Evolutionary conservation across 30 jellyfish, hydroid and myxozoan genomes (phyloP), one percentile per base, ranked within the genome.

Genomic region (Sanderia malayensis): DNA sequence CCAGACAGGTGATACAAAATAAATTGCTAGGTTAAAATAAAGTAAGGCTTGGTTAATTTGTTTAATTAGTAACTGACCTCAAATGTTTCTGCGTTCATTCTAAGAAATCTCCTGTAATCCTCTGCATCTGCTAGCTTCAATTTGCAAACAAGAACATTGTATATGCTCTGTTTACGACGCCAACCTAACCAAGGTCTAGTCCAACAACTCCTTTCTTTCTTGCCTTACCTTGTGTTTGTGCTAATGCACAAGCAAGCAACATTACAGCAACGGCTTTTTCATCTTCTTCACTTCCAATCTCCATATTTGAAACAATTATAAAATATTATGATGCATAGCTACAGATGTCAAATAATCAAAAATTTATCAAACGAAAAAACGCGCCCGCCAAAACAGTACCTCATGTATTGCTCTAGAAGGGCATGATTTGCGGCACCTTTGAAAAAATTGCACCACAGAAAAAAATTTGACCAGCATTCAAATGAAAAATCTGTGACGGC

Each of bases 71-170:
- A 17, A 47, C 84, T 47, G 13, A 71, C 84, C 72, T 49, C 73
- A 28, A 47, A 71, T 23, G 73, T 71, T 29, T 47, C 76, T 52
- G 84, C 52, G 59, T 71, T 71, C 84, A 71, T 71, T 37, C 84
- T 47, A 10, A 71, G 57, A 47, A 47, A 71, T 28, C 73, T 47
- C 46, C 76, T 47, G 33, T 47, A 71, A 58, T 71, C 76, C 24
- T 34, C 84, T 37, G 41, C 28, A 32, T 71, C 84, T 6, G 73
- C 73, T 47, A 45, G 77, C 58, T 37, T 26, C 8, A 71, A 76
- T 71, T 71, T 60, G 33, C 32, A 7, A 24, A 71, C 72, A n/a
- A 71, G 58, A 33, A 58, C 73, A 29, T 26, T 71, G 55, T 47
- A 57, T 28, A 57, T 57, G 61, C 84, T 37, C 61, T n/a, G 47